Evolutionary conservation across 2,797 vertebrate species (phyloP).

Genomic region (Buphagus erythrorhynchus): DNA sequence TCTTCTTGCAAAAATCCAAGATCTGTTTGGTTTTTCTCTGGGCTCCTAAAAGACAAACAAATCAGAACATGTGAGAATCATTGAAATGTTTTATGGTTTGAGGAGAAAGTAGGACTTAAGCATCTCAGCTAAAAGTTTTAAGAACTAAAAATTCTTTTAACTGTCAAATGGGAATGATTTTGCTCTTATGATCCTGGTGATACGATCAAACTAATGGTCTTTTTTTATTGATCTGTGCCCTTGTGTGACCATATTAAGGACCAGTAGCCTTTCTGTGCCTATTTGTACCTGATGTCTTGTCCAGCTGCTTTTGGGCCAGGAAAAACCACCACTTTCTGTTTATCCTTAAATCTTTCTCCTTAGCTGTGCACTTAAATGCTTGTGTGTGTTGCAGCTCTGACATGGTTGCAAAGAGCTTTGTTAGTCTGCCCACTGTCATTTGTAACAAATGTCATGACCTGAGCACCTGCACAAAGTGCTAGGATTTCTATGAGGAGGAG

Average conservation of each 20-base stretch:
- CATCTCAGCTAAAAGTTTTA: neutral
- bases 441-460: neutral
- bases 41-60: neutral
- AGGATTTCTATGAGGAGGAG: neutral
- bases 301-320: neutral
- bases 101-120: neutral
- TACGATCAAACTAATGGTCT: accelerated
- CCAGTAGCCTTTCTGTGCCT: neutral
- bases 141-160: neutral
- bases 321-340: neutral
- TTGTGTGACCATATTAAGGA: neutral
- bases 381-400: neutral
- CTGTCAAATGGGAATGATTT: neutral
- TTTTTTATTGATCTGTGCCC: neutral
- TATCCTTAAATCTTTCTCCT: neutral
- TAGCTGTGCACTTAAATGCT: neutral
- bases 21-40: neutral
- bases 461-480: neutral
- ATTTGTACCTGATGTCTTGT: neutral
- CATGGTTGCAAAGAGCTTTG: neutral
- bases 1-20: neutral
- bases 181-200: neutral
- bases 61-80: neutral
- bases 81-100: neutral
- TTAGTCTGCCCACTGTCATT: neutral